These are phyloP conservation scores for Octodon degus DNA, from an alignment of 2,113 vertebrate species.

Conservation along the genomic window DNA sequence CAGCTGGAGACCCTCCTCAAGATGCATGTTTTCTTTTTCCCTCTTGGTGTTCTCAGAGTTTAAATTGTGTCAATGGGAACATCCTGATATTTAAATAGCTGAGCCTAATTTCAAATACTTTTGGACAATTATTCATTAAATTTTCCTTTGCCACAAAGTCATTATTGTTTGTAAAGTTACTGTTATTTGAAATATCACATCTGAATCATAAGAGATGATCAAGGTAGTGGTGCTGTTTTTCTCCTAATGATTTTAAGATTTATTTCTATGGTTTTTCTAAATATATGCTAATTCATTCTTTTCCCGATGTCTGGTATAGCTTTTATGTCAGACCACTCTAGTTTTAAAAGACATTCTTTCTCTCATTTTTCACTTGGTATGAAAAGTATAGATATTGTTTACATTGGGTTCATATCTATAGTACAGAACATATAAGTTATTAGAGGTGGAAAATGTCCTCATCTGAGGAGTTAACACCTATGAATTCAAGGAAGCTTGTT, in stretches of 20 bases:
- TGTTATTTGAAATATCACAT: constrained; percentile 44
- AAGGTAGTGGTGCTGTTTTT: constrained; percentile 33
- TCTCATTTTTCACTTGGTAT: neutral
- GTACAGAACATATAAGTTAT: neutral
- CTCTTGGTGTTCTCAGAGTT: constrained; percentile 10
- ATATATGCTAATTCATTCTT: neutral
- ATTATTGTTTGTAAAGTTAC: constrained; percentile 37
- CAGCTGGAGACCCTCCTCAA: constrained; percentile 49
- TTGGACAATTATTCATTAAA: constrained; percentile 27
- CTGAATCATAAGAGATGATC: neutral
- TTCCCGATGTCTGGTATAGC: neutral
- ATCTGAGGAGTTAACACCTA: neutral
- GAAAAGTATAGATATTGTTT: neutral
- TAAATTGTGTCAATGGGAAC: constrained; percentile 10
- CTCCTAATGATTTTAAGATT: neutral
- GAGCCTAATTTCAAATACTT: constrained; percentile 46
- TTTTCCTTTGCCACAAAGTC: constrained; percentile 12
- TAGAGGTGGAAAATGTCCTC: neutral
- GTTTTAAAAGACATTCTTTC: neutral
- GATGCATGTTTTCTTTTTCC: neutral
- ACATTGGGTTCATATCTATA: neutral
- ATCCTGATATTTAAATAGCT: constrained; percentile 42
- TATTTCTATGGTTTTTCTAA: neutral
- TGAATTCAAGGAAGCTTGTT: neutral
- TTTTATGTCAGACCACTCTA: neutral